Evolutionary conservation across 1,140 invertebrate genomes (phyloP).

Genomic region (Ceratina japonica): DNA sequence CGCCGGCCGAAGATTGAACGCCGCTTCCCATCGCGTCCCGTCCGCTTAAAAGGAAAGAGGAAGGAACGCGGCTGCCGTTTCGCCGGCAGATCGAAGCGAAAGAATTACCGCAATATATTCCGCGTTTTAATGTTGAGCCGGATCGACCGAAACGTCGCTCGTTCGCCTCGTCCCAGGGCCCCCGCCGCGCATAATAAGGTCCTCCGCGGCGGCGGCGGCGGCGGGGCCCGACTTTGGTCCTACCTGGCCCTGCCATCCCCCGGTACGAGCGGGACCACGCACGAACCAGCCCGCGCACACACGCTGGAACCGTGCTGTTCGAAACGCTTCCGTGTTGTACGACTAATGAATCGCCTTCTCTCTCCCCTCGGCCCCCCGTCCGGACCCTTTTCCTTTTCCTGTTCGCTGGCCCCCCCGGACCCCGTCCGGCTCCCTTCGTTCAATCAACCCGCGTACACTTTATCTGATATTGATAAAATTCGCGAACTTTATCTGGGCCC

Average conservation of each 20-base stretch:
- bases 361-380: constrained; percentile 53
- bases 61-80: neutral
- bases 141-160: constrained; percentile 55
- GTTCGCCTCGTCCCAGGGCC: constrained; percentile 49
- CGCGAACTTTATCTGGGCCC: constrained; percentile 40
- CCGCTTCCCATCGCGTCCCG: neutral
- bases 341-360: constrained; percentile 78
- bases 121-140: constrained; percentile 53
- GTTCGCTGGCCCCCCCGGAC: neutral
- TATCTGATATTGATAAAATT: constrained; percentile 57
- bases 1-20: constrained; percentile 5
- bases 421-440: constrained; percentile 40
- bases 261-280: constrained; percentile 6
- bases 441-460: constrained; percentile 54
- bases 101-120: constrained; percentile 66
- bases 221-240: constrained; percentile 51
- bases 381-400: constrained; percentile 21
- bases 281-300: constrained; percentile 22
- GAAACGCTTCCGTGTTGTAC: constrained; percentile 77
- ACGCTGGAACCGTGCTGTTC: constrained; percentile 60
- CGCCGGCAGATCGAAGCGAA: constrained; percentile 50
- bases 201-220: constrained; percentile 31
- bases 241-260: constrained; percentile 15
- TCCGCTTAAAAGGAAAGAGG: constrained; percentile 39
- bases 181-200: constrained; percentile 65